These are phyloP conservation scores for Aplidium turbinatum DNA, from an alignment of 23 tunicate genomes.

Conservation along the genomic window DNA sequence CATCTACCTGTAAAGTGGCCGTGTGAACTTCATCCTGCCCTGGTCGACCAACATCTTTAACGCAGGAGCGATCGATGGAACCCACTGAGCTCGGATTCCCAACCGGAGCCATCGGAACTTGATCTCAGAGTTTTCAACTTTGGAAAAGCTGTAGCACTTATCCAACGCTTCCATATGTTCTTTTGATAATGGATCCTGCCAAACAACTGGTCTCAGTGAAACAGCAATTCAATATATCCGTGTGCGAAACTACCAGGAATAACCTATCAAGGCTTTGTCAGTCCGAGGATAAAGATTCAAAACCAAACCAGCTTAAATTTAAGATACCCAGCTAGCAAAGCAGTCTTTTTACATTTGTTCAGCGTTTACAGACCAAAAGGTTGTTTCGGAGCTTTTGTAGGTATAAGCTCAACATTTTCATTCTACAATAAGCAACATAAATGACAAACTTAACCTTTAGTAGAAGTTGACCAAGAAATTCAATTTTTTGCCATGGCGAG, in stretches of 20 bases:
- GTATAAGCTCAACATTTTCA: neutral
- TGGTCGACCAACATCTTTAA: conserved; percentile 85
- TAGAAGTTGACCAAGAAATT: conserved; percentile 76
- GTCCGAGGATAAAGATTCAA: no score
- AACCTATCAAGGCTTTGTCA: no score
- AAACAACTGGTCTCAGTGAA: no score
- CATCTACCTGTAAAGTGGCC: conserved; percentile 87
- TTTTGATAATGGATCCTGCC: conserved; percentile 69
- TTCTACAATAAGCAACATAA: neutral
- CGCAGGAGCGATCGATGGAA: conserved; percentile 66
- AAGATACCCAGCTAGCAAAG: no score
- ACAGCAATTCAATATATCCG: no score
- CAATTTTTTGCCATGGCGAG: conserved; percentile 83
- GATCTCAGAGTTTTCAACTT: conserved; percentile 69
- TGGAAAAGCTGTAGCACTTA: conserved; percentile 57
- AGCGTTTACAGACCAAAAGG: no score
- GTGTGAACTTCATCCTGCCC: conserved; percentile 94
- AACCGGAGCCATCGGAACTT: conserved; percentile 89
- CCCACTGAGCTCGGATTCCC: conserved; percentile 65
- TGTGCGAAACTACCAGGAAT: no score
- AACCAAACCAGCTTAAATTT: no score
- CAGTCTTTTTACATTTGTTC: no score
- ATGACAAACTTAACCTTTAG: conserved; percentile 42
- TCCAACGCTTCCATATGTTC: conserved; percentile 59
- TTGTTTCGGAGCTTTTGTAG: no score